Evolutionary conservation across 1,140 invertebrate genomes (phyloP).

Genomic region (Macrobrachium nipponense): DNA sequence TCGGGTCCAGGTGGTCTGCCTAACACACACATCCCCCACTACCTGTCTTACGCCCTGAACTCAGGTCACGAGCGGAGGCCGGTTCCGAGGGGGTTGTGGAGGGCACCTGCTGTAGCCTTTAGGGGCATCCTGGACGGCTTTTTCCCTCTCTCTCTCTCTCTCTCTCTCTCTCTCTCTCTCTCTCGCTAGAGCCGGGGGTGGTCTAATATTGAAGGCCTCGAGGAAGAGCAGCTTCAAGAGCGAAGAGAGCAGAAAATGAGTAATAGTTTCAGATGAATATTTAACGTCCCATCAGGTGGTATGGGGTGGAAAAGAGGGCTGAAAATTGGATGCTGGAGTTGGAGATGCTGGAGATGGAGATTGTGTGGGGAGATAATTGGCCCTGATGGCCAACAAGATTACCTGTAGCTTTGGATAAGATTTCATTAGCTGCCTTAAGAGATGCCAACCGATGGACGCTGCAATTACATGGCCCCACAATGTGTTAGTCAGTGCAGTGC

Average conservation of each 20-base stretch:
- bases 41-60: constrained; percentile 43
- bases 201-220: neutral
- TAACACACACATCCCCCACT: constrained; percentile 38
- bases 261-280: constrained; percentile 50
- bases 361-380: neutral
- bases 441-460: too few species aligned
- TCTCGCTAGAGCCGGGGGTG: too few species aligned
- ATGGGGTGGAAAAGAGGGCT: too few species aligned
- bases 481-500: too few species aligned
- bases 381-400: constrained; percentile 30
- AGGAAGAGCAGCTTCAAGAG: constrained; percentile 9
- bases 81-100: neutral
- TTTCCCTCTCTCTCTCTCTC: too few species aligned
- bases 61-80: constrained; percentile 24
- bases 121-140: too few species aligned
- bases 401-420: too few species aligned
- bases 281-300: constrained; percentile 38
- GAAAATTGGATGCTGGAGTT: constrained; percentile 25
- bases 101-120: too few species aligned
- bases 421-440: too few species aligned
- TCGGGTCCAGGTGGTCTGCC: constrained; percentile 35
- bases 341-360: constrained; percentile 26
- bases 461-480: too few species aligned
- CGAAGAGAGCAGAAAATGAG: constrained; percentile 32
- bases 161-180: too few species aligned